Conservation (phyloP, 2,888 invertebrate genomes). For the Drosophila ezoana region DNA sequence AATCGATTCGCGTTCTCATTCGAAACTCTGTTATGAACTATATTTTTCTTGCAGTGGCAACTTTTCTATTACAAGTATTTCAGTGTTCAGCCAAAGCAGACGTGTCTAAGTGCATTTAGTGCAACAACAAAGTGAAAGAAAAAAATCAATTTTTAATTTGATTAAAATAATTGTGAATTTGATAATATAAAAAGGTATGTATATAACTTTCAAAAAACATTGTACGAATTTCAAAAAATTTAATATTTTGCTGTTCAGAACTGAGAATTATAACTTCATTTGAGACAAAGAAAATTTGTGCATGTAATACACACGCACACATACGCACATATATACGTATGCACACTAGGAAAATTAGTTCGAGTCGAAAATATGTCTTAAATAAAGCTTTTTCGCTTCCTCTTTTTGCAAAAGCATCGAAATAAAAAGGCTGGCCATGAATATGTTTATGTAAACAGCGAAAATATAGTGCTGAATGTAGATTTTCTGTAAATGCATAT, state of each 20-base stretch:
- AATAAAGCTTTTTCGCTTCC: not conserved
- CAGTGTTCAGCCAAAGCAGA: conserved; percentile 33
- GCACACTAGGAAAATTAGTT: not conserved
- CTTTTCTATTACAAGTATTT: conserved; percentile 21
- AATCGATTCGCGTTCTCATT: not conserved
- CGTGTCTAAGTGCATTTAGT: conserved; percentile 7
- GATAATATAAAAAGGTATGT: conserved; percentile 37
- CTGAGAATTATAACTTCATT: not conserved
- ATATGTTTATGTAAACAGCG: too few species aligned
- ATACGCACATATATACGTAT: not conserved
- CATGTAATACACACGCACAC: conserved; percentile 5
- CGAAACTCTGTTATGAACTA: not conserved
- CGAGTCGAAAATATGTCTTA: not conserved
- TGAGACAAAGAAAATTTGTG: conserved; percentile 19
- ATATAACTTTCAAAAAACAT: not conserved
- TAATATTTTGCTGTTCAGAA: not conserved
- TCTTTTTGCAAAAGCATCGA: not conserved
- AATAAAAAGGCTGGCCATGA: too few species aligned
- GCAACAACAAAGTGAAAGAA: conserved; percentile 5
- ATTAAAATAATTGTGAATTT: not conserved
- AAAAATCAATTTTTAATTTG: conserved; percentile 5
- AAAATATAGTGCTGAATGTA: not conserved
- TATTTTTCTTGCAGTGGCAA: not conserved
- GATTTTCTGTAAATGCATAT: not conserved
- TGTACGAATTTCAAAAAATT: not conserved